Conservation (phyloP, 2,888 invertebrate species). For the Synanthedon tipuliformis region DNA sequence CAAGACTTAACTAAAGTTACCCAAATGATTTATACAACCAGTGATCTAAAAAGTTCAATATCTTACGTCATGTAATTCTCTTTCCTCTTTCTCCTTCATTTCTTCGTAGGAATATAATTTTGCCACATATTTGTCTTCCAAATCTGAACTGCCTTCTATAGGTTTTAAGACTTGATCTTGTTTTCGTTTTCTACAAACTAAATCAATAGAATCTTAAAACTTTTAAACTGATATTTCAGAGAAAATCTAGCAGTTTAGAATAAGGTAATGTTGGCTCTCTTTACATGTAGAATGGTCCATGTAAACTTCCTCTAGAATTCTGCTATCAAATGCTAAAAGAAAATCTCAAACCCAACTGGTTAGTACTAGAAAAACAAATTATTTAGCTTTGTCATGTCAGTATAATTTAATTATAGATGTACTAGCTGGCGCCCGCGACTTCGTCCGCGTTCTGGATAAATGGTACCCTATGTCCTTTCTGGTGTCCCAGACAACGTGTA, state of each 20-base stretch:
- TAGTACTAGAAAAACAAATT: background rate
- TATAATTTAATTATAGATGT: background rate
- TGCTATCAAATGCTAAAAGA: too few species aligned
- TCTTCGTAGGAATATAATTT: constrained; percentile 44
- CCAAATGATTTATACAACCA: background rate
- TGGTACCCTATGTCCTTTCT: too few species aligned
- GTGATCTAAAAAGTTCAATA: background rate
- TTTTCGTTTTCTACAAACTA: constrained; percentile 43
- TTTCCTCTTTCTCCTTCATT: constrained; percentile 44
- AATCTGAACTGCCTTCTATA: constrained; percentile 38
- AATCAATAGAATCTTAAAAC: background rate
- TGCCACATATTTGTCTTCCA: constrained; percentile 56
- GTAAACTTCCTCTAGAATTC: too few species aligned
- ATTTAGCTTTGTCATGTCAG: background rate
- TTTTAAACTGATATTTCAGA: too few species aligned
- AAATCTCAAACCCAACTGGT: too few species aligned
- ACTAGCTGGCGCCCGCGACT: too few species aligned
- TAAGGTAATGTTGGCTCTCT: too few species aligned
- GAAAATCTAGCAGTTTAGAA: too few species aligned
- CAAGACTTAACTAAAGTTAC: too few species aligned
- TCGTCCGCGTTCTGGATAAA: too few species aligned
- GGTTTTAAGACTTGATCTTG: constrained; percentile 55
- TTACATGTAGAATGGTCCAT: too few species aligned
- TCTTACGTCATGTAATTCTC: constrained; percentile 41
- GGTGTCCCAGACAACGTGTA: too few species aligned